Conservation (phyloP, 2,888 invertebrate species). For the Lithosia quadra region DNA sequence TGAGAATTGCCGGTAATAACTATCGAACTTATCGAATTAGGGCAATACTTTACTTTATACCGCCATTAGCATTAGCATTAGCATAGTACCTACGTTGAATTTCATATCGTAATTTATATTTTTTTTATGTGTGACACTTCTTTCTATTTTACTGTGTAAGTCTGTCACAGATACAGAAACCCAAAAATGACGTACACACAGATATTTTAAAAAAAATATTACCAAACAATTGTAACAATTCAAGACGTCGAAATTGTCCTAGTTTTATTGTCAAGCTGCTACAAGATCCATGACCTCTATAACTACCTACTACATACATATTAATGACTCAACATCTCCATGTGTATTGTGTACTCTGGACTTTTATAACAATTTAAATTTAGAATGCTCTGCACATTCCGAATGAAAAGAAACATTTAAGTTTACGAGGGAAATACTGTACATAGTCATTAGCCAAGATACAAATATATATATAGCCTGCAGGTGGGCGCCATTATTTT, state of each 20-base stretch:
- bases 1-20: no score
- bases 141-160: no score
- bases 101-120: no score
- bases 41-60: no score
- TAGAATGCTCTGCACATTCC: constrained; percentile 6
- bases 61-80: no score
- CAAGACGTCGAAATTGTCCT: constrained; percentile 8
- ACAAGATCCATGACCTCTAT: constrained; percentile 20
- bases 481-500: constrained; percentile 18
- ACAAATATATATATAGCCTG: constrained; percentile 11
- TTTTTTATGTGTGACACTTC: no score
- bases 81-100: no score
- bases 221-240: constrained; percentile 4
- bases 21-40: no score
- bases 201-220: not conserved
- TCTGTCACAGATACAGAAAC: not conserved
- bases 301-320: not conserved
- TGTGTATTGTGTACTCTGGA: not conserved
- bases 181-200: not conserved
- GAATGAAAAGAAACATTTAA: constrained; percentile 10
- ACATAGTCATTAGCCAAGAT: constrained; percentile 14
- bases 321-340: constrained; percentile 12
- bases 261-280: constrained; percentile 22
- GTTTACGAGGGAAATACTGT: constrained; percentile 6
- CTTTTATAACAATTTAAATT: constrained; percentile 11